These are phyloP conservation scores for Anhinga anhinga DNA, from an alignment of 2,113 vertebrate species.

Conservation along the genomic window DNA sequence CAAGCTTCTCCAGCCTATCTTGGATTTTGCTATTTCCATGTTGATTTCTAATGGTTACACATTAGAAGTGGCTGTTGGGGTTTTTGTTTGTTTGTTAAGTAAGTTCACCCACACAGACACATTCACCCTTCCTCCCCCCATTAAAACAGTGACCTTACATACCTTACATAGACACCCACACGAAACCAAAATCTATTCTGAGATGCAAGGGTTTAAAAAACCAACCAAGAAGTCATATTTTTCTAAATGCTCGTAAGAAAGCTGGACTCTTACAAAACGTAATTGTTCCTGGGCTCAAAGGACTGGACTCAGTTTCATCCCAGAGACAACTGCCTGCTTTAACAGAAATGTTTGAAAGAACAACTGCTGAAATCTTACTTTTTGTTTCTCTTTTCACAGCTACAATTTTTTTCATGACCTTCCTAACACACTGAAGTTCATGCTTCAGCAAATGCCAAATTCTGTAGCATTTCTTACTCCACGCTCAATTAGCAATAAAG, in stretches of 20 bases:
- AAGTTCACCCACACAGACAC: background rate
- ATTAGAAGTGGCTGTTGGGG: background rate
- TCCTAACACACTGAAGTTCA: background rate
- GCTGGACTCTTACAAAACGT: background rate
- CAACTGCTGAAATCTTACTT: background rate
- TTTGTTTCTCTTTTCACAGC: background rate
- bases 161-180: background rate
- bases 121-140: background rate
- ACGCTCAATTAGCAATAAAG: background rate
- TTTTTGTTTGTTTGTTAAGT: background rate
- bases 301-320: background rate
- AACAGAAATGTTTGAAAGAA: background rate
- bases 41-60: background rate
- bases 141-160: background rate
- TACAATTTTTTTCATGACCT: background rate
- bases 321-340: background rate
- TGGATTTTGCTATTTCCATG: background rate
- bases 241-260: background rate
- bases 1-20: background rate
- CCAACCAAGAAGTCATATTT: background rate
- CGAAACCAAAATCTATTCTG: background rate
- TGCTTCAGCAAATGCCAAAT: constrained; percentile 12
- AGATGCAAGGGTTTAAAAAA: background rate
- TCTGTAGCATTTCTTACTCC: background rate
- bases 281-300: background rate